A percentile compares a stretch with the other conserved stretches of the same genome.
These are phyloP conservation scores for Acestrorhynchus altus DNA, from an alignment of 2,797 vertebrate genomes.

Conservation along the genomic window DNA sequence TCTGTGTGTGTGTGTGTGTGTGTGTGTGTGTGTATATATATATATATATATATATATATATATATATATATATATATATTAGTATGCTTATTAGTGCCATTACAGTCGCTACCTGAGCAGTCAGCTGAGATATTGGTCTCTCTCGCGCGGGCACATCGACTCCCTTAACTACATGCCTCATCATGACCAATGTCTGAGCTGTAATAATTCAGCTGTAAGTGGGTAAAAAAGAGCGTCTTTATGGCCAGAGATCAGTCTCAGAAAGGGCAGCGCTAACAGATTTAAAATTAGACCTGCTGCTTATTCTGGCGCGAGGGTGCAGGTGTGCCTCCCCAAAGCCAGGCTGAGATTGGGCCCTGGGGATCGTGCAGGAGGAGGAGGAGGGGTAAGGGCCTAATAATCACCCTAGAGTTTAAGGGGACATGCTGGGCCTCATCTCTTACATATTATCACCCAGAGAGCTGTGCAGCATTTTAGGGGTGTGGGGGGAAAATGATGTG, in stretches of 20 bases:
- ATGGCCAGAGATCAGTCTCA: slow-evolving; percentile 79
- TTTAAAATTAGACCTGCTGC: slow-evolving; percentile 78
- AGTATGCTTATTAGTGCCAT: not conserved
- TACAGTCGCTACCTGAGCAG: slow-evolving; percentile 59
- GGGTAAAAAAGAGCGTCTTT: slow-evolving; percentile 67
- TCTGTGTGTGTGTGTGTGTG: not conserved
- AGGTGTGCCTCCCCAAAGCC: slow-evolving; percentile 70
- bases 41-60: too few species aligned
- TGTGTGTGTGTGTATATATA: too few species aligned
- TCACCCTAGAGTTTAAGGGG: slow-evolving; percentile 39
- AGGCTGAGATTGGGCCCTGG: slow-evolving; percentile 73
- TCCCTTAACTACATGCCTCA: slow-evolving; percentile 61
- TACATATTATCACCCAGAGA: slow-evolving; percentile 1
- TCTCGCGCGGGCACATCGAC: slow-evolving; percentile 14
- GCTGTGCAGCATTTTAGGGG: not conserved
- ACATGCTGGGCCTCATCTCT: not conserved
- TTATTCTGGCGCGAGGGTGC: slow-evolving; percentile 78
- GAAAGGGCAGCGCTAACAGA: slow-evolving; percentile 78
- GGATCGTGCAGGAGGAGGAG: slow-evolving; percentile 65
- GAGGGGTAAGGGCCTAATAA: slow-evolving; percentile 45
- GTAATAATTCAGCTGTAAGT: slow-evolving; percentile 77
- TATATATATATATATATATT: not conserved
- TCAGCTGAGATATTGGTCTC: slow-evolving; percentile 69
- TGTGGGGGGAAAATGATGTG: too few species aligned
- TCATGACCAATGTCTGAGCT: slow-evolving; percentile 71